These are phyloP conservation scores for Martes martes DNA, from an alignment of 2,113 vertebrate genomes.

Conservation along the genomic window DNA sequence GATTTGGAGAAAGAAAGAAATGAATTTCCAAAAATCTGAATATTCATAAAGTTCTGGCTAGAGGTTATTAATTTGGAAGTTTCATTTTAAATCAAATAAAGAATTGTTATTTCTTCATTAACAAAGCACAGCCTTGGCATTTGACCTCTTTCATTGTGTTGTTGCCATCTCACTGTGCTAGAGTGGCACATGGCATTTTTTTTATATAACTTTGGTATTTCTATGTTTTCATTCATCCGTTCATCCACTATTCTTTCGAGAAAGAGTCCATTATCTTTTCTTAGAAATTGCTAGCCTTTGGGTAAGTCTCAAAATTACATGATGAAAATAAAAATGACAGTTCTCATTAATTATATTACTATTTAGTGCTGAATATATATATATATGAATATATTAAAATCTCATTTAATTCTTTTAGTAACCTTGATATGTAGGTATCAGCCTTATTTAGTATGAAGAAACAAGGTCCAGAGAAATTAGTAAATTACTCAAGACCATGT, in stretches of 20 bases:
- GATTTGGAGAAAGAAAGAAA: neutral
- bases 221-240: neutral
- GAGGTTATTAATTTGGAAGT: neutral
- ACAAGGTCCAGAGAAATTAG: neutral
- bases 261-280: neutral
- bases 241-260: neutral
- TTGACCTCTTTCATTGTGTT: neutral
- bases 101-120: neutral
- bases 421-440: neutral
- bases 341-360: neutral
- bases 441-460: neutral
- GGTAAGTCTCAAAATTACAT: neutral
- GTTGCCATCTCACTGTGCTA: neutral
- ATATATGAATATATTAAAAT: neutral
- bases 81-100: slow-evolving; percentile 5
- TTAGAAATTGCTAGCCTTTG: neutral
- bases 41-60: neutral
- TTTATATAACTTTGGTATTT: neutral
- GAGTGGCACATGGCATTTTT: neutral
- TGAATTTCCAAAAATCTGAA: neutral
- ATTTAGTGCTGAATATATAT: neutral
- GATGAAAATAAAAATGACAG: neutral
- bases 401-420: neutral
- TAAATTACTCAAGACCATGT: neutral
- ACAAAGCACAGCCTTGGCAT: neutral